These are phyloP conservation scores for Paragorgia papillata DNA, from an alignment of 92 coral and sea anemone species.

Conservation along the genomic window DNA sequence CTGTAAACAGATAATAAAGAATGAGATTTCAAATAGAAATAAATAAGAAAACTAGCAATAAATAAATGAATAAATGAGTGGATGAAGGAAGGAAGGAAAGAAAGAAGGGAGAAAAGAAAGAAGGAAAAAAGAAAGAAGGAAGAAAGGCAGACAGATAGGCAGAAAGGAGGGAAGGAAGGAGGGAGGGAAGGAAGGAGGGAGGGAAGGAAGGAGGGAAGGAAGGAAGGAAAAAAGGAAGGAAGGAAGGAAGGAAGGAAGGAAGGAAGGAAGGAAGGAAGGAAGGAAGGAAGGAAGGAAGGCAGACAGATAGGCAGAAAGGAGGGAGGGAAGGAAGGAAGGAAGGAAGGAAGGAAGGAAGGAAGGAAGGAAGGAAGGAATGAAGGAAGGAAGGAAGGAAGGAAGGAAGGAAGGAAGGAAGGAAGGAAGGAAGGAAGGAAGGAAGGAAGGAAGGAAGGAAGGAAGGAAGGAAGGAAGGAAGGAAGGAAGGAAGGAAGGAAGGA, in stretches of 20 bases:
- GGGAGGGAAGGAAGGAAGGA: slow-evolving; percentile 16
- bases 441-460: slow-evolving; percentile 49
- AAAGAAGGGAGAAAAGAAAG: background rate
- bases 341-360: background rate
- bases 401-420: slow-evolving; percentile 31
- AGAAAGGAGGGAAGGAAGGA: background rate
- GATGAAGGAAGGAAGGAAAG: background rate
- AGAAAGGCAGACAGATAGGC: background rate
- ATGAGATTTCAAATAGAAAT: background rate
- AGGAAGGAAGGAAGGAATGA: slow-evolving; percentile 16
- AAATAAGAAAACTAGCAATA: background rate
- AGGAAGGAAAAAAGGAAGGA: slow-evolving; percentile 3
- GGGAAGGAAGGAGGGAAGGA: slow-evolving; percentile 3
- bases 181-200: background rate
- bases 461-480: slow-evolving; percentile 25
- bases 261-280: slow-evolving; percentile 28
- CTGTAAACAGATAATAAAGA: slow-evolving; percentile 41
- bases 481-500: slow-evolving; percentile 5
- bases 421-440: slow-evolving; percentile 11
- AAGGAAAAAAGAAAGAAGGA: background rate
- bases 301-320: slow-evolving; percentile 13
- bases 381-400: slow-evolving; percentile 27
- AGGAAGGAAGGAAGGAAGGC: slow-evolving; percentile 13
- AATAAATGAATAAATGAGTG: background rate
- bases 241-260: slow-evolving; percentile 11